These are phyloP conservation scores for Amphiprion percula DNA, from an alignment of 2,113 vertebrate species.

Conservation along the genomic window DNA sequence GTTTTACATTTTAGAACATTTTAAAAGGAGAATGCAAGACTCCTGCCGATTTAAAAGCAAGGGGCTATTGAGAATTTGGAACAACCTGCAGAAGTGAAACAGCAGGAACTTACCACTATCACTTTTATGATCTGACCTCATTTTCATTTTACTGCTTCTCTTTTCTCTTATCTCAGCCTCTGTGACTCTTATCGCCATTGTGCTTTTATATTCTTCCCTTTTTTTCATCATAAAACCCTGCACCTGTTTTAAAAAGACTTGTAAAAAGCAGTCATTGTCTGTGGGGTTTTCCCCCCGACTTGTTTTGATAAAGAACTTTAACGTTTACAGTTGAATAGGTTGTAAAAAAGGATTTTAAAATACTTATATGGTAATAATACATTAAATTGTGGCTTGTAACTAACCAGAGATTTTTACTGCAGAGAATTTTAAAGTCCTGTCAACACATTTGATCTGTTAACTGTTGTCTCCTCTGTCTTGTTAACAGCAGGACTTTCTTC, in stretches of 20 bases:
- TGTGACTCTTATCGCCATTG: background rate
- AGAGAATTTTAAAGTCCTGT: background rate
- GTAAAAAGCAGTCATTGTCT: background rate
- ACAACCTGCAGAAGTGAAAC: background rate
- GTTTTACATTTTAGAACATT: too few species aligned
- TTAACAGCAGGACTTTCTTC: background rate
- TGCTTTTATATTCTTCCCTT: conserved; percentile 50
- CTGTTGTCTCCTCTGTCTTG: background rate
- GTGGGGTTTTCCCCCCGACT: background rate
- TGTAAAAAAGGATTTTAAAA: background rate
- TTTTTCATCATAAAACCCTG: conserved; percentile 39
- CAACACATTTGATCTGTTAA: conserved; percentile 1
- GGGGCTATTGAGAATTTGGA: too few species aligned
- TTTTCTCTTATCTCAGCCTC: conserved; percentile 46
- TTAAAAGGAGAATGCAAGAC: background rate
- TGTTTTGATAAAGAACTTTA: background rate
- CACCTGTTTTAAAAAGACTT: background rate
- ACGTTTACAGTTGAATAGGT: background rate
- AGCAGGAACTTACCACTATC: background rate
- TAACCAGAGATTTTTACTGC: background rate
- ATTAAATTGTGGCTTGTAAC: background rate
- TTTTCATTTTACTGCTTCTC: conserved; percentile 47
- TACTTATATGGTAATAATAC: background rate
- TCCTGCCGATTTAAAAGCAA: background rate
- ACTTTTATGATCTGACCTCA: background rate